Conservation (phyloP, 2,888 invertebrate genomes). For the Drosophila paranaensis region DNA sequence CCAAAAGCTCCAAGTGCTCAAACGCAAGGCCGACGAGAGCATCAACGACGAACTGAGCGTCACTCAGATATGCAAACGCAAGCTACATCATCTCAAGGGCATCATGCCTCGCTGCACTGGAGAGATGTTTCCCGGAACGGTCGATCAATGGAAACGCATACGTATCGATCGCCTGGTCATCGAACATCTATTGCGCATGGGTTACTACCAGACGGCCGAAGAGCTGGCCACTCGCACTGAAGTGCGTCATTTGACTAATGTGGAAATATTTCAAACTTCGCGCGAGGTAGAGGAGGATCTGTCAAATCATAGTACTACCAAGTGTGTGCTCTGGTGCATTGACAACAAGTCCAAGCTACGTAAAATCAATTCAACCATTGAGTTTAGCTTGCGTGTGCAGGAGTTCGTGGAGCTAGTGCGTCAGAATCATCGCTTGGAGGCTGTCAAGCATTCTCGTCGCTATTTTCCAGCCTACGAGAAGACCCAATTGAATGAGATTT, state of each 20-base stretch:
- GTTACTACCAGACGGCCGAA: constrained; percentile 97
- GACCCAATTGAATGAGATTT: constrained; percentile 93
- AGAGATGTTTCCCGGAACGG: constrained; percentile 83
- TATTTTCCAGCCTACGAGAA: constrained; percentile 95
- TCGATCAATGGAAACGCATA: constrained; percentile 84
- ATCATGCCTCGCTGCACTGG: constrained; percentile 79
- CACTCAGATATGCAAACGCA: constrained; percentile 95
- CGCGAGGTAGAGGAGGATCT: constrained; percentile 95
- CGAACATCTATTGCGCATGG: constrained; percentile 97
- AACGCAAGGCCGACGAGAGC: constrained; percentile 97
- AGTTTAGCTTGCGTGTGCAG: constrained; percentile 93
- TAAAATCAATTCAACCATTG: constrained; percentile 97
- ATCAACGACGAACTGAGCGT: constrained; percentile 96
- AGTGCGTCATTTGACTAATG: constrained; percentile 95
- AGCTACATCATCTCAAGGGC: constrained; percentile 93
- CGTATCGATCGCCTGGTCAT: constrained; percentile 96
- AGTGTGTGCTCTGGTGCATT: constrained; percentile 97
- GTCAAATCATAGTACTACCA: constrained; percentile 91
- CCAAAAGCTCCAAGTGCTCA: constrained; percentile 94
- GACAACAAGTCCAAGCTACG: constrained; percentile 98
- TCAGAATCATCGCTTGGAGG: constrained; percentile 93
- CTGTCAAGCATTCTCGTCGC: constrained; percentile 97
- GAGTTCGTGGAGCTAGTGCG: constrained; percentile 98
- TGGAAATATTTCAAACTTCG: constrained; percentile 93
- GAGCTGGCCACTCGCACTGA: constrained; percentile 93